Percentiles rank a stretch among this genome's conserved stretches.
Evolutionary conservation across 2,113 vertebrate genomes (phyloP).

Genomic region (Dryoscopus gambensis): DNA sequence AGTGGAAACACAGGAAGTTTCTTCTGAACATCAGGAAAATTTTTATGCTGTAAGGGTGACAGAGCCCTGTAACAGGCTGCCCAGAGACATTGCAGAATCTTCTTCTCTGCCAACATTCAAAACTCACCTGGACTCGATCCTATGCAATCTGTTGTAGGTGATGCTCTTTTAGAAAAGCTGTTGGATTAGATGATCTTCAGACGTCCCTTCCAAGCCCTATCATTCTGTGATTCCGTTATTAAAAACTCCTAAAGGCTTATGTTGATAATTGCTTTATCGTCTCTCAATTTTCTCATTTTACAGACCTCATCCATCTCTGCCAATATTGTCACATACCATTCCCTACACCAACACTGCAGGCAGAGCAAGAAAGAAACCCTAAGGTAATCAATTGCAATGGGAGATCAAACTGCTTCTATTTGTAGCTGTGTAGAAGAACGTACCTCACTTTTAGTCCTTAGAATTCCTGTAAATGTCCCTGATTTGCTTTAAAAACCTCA

Average conservation of each 20-base stretch:
- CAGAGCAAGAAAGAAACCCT: not conserved
- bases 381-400: not conserved
- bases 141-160: not conserved
- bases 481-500: not conserved
- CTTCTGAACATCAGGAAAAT: not conserved
- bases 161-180: not conserved
- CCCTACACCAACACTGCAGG: not conserved
- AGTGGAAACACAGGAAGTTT: not conserved
- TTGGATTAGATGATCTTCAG: not conserved
- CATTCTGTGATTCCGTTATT: not conserved
- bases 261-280: not conserved
- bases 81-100: not conserved
- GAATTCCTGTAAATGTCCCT: not conserved
- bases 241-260: not conserved
- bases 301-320: not conserved
- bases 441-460: not conserved
- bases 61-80: not conserved
- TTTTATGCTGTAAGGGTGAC: accelerated
- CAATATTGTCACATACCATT: not conserved
- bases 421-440: not conserved
- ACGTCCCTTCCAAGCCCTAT: not conserved
- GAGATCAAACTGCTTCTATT: not conserved
- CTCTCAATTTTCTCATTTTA: not conserved
- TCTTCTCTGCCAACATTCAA: not conserved
- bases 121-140: not conserved